These are phyloP conservation scores for Harpagus bidentatus DNA, from an alignment of 2,113 vertebrate genomes.

Conservation along the genomic window DNA sequence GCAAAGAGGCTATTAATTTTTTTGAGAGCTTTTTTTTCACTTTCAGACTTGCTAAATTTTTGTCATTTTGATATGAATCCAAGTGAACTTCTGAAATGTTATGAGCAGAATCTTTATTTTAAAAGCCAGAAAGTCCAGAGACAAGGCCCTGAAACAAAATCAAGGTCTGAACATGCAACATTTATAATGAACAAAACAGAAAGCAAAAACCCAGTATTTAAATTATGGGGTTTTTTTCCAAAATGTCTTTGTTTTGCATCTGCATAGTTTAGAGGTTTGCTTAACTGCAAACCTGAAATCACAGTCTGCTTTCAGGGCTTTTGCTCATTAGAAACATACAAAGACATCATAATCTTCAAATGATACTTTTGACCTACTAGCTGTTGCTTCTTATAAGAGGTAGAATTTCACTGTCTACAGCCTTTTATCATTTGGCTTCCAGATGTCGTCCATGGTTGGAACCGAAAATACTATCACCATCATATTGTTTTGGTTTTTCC, in stretches of 20 bases:
- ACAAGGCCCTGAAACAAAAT: not conserved
- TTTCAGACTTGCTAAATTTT: not conserved
- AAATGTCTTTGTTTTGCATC: not conserved
- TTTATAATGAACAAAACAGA: not conserved
- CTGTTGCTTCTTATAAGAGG: accelerated
- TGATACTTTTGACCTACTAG: not conserved
- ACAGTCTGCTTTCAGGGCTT: not conserved
- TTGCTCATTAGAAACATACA: not conserved
- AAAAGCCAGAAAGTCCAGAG: not conserved
- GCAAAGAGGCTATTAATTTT: not conserved
- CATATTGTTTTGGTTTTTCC: not conserved
- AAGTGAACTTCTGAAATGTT: not conserved
- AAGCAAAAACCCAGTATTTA: not conserved
- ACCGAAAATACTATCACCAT: not conserved
- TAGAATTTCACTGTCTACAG: not conserved
- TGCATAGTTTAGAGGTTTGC: not conserved
- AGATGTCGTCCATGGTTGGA: not conserved
- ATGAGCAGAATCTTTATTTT: not conserved
- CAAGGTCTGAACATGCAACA: not conserved
- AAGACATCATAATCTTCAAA: not conserved
- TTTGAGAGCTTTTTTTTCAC: not conserved
- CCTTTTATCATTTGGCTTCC: not conserved
- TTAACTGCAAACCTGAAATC: not conserved
- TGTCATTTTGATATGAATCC: not conserved
- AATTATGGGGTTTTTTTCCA: not conserved